Conservation (phyloP, 2,797 vertebrate species). For the Linurgus olivaceus region DNA sequence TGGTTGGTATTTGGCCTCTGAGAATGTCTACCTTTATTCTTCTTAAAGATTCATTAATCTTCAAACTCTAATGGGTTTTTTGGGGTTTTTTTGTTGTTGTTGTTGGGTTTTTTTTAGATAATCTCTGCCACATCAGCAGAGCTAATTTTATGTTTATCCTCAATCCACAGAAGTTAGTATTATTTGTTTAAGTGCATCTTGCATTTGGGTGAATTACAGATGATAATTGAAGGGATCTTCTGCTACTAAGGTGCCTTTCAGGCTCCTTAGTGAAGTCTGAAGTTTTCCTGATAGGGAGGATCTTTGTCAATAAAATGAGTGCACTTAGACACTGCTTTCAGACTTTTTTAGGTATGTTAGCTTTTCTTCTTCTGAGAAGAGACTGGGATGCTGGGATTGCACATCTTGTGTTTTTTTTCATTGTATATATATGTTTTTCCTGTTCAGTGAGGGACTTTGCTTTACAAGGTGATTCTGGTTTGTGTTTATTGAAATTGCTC, state of each 20-base stretch:
- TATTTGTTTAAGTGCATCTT: background rate
- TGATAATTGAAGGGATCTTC: background rate
- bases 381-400: background rate
- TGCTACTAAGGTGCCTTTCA: background rate
- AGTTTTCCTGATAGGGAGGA: background rate
- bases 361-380: background rate
- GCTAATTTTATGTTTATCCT: background rate
- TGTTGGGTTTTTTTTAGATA: background rate
- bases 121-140: background rate
- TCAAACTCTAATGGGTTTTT: background rate
- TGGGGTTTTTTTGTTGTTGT: background rate
- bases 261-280: background rate
- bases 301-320: background rate
- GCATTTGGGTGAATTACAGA: background rate
- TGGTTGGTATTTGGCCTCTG: background rate
- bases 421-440: background rate
- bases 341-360: background rate
- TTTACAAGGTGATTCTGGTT: background rate
- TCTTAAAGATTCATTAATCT: background rate
- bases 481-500: background rate
- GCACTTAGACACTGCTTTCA: background rate
- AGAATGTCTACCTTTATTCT: background rate
- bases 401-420: accelerated
- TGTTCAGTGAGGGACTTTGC: background rate
- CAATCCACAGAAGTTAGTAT: background rate